phyloP scores from a whole-genome alignment of 2,888 invertebrate genomes.

The Sesamia inferens region DNA sequence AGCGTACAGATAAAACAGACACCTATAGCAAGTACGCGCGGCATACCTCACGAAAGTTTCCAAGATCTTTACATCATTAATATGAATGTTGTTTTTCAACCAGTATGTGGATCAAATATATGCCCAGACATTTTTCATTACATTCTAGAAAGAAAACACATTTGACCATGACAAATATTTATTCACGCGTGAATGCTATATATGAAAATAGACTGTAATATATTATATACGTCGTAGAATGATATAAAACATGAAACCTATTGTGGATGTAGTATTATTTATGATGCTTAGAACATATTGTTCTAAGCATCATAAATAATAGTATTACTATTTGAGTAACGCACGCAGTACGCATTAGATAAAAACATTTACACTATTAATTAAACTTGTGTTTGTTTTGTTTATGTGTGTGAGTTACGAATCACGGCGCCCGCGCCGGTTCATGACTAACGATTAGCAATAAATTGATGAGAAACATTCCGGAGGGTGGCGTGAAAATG shows the following conservation, averaged over 20 bases:
- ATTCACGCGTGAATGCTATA: conserved; percentile 40
- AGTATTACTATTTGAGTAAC: conserved; percentile 48
- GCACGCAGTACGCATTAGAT: conserved; percentile 37
- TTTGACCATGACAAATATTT: conserved; percentile 57
- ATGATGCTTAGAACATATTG: background rate
- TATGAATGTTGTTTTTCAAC: conserved; percentile 36
- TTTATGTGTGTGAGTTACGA: conserved; percentile 57
- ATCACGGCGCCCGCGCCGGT: conserved; percentile 47
- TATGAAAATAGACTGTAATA: conserved; percentile 52
- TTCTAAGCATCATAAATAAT: conserved; percentile 54
- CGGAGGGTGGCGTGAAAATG: conserved; percentile 18
- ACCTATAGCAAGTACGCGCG: conserved; percentile 8
- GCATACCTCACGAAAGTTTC: conserved; percentile 19
- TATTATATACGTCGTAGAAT: conserved; percentile 38
- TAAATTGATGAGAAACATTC: conserved; percentile 52
- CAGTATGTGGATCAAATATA: conserved; percentile 42
- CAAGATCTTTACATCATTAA: conserved; percentile 24
- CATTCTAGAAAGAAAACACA: conserved; percentile 48
- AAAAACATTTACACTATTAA: conserved; percentile 60
- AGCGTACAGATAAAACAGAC: conserved; percentile 46
- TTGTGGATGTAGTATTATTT: conserved; percentile 27
- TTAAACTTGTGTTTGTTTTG: conserved; percentile 59
- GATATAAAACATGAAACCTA: conserved; percentile 43
- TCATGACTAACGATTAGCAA: conserved; percentile 50
- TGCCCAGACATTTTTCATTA: conserved; percentile 52